These are phyloP conservation scores for Coptodon rendalli DNA, from an alignment of 2,113 vertebrate species.

Conservation along the genomic window DNA sequence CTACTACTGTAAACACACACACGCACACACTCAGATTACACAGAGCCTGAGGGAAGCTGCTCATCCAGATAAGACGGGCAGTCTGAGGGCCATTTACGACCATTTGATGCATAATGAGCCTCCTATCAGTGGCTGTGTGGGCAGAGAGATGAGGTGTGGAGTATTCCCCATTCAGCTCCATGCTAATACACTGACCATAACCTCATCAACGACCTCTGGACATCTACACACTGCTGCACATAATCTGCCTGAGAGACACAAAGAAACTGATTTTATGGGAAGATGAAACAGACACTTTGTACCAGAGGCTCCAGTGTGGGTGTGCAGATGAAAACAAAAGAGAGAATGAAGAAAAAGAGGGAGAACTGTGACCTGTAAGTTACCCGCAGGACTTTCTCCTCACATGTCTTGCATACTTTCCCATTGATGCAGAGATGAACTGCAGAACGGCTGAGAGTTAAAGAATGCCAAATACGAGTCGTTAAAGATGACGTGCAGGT, in stretches of 20 bases:
- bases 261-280: slow-evolving; percentile 20
- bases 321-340: background rate
- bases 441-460: background rate
- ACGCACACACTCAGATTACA: background rate
- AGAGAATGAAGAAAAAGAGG: background rate
- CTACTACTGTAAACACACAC: background rate
- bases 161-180: slow-evolving; percentile 47
- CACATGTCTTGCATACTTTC: background rate
- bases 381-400: background rate
- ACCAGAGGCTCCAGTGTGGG: background rate
- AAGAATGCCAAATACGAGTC: background rate
- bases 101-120: slow-evolving; percentile 66
- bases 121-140: slow-evolving; percentile 68
- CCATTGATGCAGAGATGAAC: background rate
- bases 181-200: slow-evolving; percentile 45
- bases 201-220: slow-evolving; percentile 46
- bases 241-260: slow-evolving; percentile 23
- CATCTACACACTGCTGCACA: background rate
- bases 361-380: background rate
- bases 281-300: slow-evolving; percentile 12
- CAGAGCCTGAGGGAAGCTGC: slow-evolving; percentile 33
- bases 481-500: background rate
- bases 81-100: slow-evolving; percentile 65
- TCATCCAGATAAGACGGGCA: slow-evolving; percentile 61
- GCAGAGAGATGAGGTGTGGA: slow-evolving; percentile 64